Percentiles rank a stretch among this genome's conserved stretches.
Evolutionary conservation across 2,888 invertebrate genomes (phyloP).

Genomic region (Athalia cordata): DNA sequence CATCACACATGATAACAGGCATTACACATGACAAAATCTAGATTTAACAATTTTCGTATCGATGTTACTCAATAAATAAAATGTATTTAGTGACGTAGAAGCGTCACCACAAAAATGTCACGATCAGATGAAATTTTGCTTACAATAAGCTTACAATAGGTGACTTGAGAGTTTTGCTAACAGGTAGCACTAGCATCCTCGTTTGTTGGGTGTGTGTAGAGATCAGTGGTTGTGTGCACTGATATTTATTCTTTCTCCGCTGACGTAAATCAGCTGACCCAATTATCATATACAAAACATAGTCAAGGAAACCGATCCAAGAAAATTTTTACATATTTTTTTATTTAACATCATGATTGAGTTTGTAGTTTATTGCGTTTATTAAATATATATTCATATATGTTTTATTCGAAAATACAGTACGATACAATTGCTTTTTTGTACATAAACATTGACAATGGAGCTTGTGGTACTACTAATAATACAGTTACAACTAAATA

Average conservation of each 20-base stretch:
- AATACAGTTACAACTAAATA: constrained; percentile 30
- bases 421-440: constrained; percentile 58
- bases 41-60: constrained; percentile 16
- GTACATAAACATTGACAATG: constrained; percentile 62
- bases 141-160: neutral
- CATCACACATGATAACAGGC: constrained; percentile 57
- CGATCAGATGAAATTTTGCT: constrained; percentile 7
- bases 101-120: constrained; percentile 20
- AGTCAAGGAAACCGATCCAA: neutral
- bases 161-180: neutral
- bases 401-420: constrained; percentile 62
- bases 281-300: neutral
- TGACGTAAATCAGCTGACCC: constrained; percentile 30
- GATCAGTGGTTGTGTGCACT: too few species aligned
- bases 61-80: neutral
- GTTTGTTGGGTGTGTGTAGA: too few species aligned
- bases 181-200: neutral
- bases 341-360: neutral
- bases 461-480: constrained; percentile 32
- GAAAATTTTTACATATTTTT: neutral
- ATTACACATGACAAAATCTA: constrained; percentile 49
- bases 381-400: constrained; percentile 54
- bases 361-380: neutral
- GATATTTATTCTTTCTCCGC: neutral
- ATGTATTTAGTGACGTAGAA: neutral